Percentiles rank a stretch among this genome's conserved stretches.
Evolutionary conservation across 2,797 vertebrate genomes (phyloP).

Genomic region (Onychomys torridus): DNA sequence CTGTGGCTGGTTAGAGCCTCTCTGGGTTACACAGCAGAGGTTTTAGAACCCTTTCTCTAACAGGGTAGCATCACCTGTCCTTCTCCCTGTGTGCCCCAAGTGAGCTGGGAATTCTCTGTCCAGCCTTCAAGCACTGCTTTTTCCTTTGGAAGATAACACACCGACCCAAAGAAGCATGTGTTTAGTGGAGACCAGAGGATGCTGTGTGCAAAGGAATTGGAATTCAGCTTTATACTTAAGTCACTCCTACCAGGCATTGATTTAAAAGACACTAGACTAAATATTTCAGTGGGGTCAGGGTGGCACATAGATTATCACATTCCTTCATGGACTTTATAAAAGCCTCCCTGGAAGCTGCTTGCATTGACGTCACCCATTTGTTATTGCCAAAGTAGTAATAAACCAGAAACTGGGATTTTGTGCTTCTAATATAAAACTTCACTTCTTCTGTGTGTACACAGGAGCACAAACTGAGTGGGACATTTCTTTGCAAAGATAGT

Average conservation of each 20-base stretch:
- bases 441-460: neutral
- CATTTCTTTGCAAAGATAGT: conserved; percentile 10
- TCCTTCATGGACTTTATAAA: neutral
- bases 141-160: neutral
- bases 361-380: neutral
- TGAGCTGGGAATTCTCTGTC: neutral
- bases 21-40: neutral
- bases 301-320: neutral
- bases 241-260: neutral
- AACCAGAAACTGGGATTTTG: conserved; percentile 39
- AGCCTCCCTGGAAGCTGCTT: neutral
- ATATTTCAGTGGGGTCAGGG: neutral
- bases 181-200: too few relatives aligned
- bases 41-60: neutral
- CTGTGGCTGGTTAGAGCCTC: neutral
- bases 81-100: neutral
- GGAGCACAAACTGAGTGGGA: neutral
- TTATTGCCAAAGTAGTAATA: neutral
- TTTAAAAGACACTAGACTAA: neutral
- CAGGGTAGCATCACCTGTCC: neutral
- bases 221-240: neutral
- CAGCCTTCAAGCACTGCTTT: neutral
- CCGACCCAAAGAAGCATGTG: neutral
- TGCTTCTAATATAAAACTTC: neutral
- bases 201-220: neutral